Evolutionary conservation across 2,113 vertebrate genomes (phyloP), one percentile per base, ranked within the genome.

Genomic region (Cryptoleucopteryx plumbea): DNA sequence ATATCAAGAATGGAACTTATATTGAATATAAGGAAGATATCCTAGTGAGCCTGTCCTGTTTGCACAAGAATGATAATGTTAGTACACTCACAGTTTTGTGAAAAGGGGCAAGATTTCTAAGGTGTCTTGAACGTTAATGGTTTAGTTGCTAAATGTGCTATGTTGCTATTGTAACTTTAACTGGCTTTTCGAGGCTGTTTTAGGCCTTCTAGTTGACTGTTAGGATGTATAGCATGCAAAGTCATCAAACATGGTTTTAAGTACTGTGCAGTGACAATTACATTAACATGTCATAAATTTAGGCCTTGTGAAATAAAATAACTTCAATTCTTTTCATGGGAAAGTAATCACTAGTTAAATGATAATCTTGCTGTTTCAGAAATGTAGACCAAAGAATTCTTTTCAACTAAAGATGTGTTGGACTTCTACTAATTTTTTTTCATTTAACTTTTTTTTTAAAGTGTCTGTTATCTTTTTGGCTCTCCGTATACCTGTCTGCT

Each of bases 181-280:
- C 10, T 61, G 22, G 15, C 12, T 38, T 42, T 68, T 86, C 4
- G 2, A 7, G 38, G 31, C 23, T 36, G 8, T 34, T 43, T 42
- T 34, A 14, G 29, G 13, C 66, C n/a, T 67, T 61, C 12, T 23
- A 26, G 29, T 31, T 73, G 47, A 6, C 29, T 25, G 20, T 31
- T 32, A 20, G 21, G 7, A 20, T 34, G 11, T 40, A 12, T 3
- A 21, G 10, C 4, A 3, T 8, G 16, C 11, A 1, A 38, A 43
- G 52, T 19, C 36, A 66, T 45, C 38, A 47, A 61, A 25, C 2
- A 0, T 2, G 26, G 21, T 53, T 88, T 19, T 26, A 26, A 50
- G 48, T 50, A 22, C 42, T 19, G 47, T 22, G 40, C 31, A 15
- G 38, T 8, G 13, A 14, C 16, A 15, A 7, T n/a, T 79, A 17